Percentiles rank a stretch among this genome's conserved stretches.
phyloP scores from a whole-genome alignment of 1,140 invertebrate species.

The Cheumatopsyche charites region DNA sequence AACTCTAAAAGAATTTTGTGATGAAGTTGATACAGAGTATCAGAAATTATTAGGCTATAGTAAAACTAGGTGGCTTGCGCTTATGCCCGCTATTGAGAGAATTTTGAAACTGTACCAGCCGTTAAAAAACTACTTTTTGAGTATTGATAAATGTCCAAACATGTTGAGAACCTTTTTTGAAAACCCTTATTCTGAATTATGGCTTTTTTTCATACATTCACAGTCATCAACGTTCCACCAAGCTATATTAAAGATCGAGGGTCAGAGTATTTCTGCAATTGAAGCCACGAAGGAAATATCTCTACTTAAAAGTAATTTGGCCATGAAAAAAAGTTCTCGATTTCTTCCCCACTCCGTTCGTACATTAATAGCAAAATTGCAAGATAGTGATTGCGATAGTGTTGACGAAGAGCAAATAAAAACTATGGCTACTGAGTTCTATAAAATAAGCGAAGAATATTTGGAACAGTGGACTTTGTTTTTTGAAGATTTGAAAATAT shows the following conservation, averaged over 20 bases:
- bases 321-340: too few species aligned
- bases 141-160: neutral
- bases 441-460: neutral
- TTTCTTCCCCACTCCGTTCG: too few species aligned
- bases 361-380: too few species aligned
- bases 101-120: neutral
- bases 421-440: neutral
- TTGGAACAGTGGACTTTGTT: neutral
- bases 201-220: neutral
- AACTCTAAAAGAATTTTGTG: constrained; percentile 51
- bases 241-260: neutral
- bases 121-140: neutral
- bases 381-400: neutral
- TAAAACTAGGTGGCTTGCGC: neutral
- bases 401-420: constrained; percentile 3
- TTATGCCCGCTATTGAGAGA: neutral
- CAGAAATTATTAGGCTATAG: neutral
- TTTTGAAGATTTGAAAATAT: constrained; percentile 9
- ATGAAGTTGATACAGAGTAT: constrained; percentile 33
- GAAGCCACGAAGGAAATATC: too few species aligned
- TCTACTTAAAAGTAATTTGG: too few species aligned
- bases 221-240: neutral
- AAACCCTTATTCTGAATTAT: neutral
- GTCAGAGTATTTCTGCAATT: too few species aligned
- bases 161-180: neutral